Evolutionary conservation across 2,797 vertebrate genomes (phyloP), one percentile per base, ranked within the genome.

Genomic region (Microchirus variegatus): DNA sequence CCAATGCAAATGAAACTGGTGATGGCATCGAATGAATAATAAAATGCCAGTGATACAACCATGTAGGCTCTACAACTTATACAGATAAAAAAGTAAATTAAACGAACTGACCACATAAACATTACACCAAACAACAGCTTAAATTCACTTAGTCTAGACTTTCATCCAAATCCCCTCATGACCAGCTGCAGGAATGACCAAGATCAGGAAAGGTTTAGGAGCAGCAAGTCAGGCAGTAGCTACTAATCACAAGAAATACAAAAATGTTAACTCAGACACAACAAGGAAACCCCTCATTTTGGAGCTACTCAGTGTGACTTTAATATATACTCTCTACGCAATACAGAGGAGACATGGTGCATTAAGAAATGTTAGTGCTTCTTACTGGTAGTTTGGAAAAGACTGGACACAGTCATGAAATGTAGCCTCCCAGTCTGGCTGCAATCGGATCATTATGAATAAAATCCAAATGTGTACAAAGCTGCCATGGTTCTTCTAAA

Each of bases 311-410:
- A 11, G 43, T 16, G 16, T 45, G 9, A 16, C 54, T 54, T 31
- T 46, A 53, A n/a, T 54, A 63, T 49, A 47, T 10, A 36, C 31
- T 31, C 31, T 31, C 1, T 41, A 52, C 1, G 7, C 7, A 37
- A 37, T 41, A 59, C 0, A 63, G 26, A 75, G 15, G 16, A 60
- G 41, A 59, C 51, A 5, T 10, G 0, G 10, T 26, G 16, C 58
- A 51, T 35, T 15, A 56, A 48, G 52, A 71, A 57, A 78, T 64
- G 55, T 19, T 43, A 9, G 8, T 42, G 41, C 19, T 10, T 54
- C 19, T 51, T 17, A 47, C 0, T 42, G 37, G 19, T 44, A 14
- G 47, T 72, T 59, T 36, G 14, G 16, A 59, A 17, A 46, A 65
- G 40, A 69, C 42, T 7, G 44, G 36, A 6, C 35, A 49, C 48